A percentile compares a stretch with the other conserved stretches of the same genome.
phyloP scores from a whole-genome alignment of 2,888 invertebrate species.

The Lutraria lutraria region DNA sequence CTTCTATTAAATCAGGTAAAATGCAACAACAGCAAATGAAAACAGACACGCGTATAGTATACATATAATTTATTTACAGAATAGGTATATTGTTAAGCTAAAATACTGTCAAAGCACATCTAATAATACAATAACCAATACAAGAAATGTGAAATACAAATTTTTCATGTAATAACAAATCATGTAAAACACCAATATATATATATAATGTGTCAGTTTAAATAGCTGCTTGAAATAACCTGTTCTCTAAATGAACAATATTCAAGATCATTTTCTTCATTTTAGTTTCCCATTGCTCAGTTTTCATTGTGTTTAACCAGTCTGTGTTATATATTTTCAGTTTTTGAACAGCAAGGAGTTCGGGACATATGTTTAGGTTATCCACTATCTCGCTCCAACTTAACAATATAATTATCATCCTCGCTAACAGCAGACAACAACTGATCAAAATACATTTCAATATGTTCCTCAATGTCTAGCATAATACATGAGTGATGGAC shows the following conservation, averaged over 20 bases:
- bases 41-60: too few species aligned
- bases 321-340: neutral
- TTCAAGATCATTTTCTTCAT: neutral
- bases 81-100: too few species aligned
- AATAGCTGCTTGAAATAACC: neutral
- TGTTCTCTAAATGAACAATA: neutral
- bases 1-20: too few species aligned
- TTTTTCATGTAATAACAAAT: too few species aligned
- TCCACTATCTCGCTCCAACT: conserved; percentile 4
- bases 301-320: neutral
- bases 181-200: too few species aligned
- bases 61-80: too few species aligned
- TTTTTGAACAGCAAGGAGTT: neutral
- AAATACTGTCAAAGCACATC: too few species aligned
- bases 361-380: neutral
- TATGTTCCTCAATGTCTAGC: neutral
- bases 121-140: too few species aligned
- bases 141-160: too few species aligned
- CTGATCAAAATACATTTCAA: neutral
- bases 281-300: neutral
- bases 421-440: neutral
- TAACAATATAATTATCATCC: neutral
- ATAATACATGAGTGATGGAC: too few species aligned
- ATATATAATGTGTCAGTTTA: too few species aligned
- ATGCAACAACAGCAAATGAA: too few species aligned